Base-by-base conservation (phyloP, 2,888 invertebrate species). In the Caenorhabditis sp. region DNA sequence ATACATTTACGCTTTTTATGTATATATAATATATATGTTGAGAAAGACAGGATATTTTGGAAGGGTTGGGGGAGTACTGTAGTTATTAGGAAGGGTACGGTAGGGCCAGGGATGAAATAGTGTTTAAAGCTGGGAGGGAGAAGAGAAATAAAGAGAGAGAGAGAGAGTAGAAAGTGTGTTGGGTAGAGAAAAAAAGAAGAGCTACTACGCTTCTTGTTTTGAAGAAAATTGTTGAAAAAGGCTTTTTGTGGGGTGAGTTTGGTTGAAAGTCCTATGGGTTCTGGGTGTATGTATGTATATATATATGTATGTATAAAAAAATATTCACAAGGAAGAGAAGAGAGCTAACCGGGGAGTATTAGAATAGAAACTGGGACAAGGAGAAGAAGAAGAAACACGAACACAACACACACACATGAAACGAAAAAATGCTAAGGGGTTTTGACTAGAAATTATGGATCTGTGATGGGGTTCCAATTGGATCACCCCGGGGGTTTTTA, bases 221-320 rank as follows among this genome's bases (percentile, higher is more conserved):
- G n/a, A n/a, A n/a, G n/a, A n/a, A n/a, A n/a, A n/a, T n/a, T n/a
- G n/a, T n/a, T n/a, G n/a, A n/a, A n/a, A n/a, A n/a, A n/a, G n/a
- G n/a, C n/a, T n/a, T n/a, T n/a, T n/a, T 31, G 31, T 4, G 31
- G 4, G 31, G 53, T 63, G 59, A 63, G 63, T 63, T 50, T 61
- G 61, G 62, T 67, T 69, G 69, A 69, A 69, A 69, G 69, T 69
- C 69, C 69, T 69, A 69, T 69, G 69, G 69, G 66, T 20, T 54
- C 10, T 12, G 12, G 21, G 4, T 21, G 12, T 21, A 54, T 10
- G 21, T n/a, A 59, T 23, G 31, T 36, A 20, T 36, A 63, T 61
- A 49, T 65, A 63, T 65, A 52, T 61, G 65, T 59, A 70, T 58
- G 58, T 21, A 70, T 14, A 21, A 21, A 25, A 54, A 25, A 26